These are phyloP conservation scores for Zaprionus davidi DNA, from an alignment of 1,140 invertebrate genomes.

Conservation along the genomic window DNA sequence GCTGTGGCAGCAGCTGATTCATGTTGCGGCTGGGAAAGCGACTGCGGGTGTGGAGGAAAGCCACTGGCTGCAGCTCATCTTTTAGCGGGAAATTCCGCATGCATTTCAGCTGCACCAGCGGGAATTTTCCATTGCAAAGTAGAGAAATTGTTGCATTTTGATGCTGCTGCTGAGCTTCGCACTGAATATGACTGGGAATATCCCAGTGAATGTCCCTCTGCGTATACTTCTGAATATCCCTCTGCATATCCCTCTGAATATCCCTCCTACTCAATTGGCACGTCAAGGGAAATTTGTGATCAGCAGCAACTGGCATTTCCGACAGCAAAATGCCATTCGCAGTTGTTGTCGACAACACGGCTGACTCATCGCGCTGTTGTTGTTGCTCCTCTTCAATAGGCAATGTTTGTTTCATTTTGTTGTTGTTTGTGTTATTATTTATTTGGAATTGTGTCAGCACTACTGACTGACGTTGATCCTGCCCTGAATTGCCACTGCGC, in stretches of 20 bases:
- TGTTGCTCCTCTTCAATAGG: conserved; percentile 26
- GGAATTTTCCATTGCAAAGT: neutral
- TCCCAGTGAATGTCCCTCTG: neutral
- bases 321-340: conserved; percentile 27
- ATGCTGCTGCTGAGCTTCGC: neutral
- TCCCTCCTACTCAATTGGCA: neutral
- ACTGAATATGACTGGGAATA: neutral
- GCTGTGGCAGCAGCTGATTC: neutral
- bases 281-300: conserved; percentile 12
- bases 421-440: conserved; percentile 1
- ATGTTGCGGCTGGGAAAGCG: neutral
- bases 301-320: conserved; percentile 54
- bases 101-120: neutral
- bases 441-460: neutral
- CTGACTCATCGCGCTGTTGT: conserved; percentile 62
- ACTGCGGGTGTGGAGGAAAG: neutral
- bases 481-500: conserved; percentile 9
- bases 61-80: neutral
- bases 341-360: conserved; percentile 40
- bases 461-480: conserved; percentile 10
- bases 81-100: neutral
- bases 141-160: neutral
- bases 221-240: neutral
- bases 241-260: neutral
- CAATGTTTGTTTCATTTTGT: conserved; percentile 24